Percentiles rank a stretch among this genome's conserved stretches.
These are phyloP conservation scores for Sebastes alutus DNA, from an alignment of 2,797 vertebrate species.

Conservation along the genomic window DNA sequence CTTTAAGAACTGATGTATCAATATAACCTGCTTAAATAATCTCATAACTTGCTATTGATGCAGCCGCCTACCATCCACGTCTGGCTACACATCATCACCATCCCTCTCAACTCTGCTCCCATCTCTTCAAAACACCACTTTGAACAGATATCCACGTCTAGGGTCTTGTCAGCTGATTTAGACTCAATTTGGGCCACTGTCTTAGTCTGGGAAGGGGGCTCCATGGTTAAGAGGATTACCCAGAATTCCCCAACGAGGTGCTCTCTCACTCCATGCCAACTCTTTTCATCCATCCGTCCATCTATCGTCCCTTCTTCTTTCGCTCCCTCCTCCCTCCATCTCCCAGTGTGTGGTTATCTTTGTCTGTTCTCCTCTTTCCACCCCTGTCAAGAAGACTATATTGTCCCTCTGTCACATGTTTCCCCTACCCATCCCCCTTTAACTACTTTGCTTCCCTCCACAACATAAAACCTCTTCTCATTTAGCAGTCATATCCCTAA, in stretches of 20 bases:
- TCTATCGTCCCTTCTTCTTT: slow-evolving; percentile 58
- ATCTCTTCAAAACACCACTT: slow-evolving; percentile 37
- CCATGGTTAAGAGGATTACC: slow-evolving; percentile 81
- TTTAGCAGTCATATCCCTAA: slow-evolving; percentile 1
- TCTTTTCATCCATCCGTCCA: slow-evolving; percentile 72
- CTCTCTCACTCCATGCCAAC: slow-evolving; percentile 73
- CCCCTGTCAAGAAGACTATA: slow-evolving; percentile 59
- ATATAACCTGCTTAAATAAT: slow-evolving; percentile 1
- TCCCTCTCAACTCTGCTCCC: slow-evolving; percentile 23
- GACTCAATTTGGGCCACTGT: slow-evolving; percentile 74
- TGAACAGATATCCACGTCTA: slow-evolving; percentile 52
- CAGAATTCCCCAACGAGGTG: slow-evolving; percentile 78
- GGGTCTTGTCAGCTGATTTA: slow-evolving; percentile 74
- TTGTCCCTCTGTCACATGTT: slow-evolving; percentile 58
- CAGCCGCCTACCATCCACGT: background rate
- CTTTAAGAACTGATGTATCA: background rate
- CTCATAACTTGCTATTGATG: slow-evolving; percentile 17
- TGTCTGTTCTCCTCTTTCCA: slow-evolving; percentile 62
- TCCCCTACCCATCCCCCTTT: slow-evolving; percentile 46
- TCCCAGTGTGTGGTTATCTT: slow-evolving; percentile 67
- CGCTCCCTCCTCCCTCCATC: slow-evolving; percentile 56
- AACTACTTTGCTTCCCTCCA: slow-evolving; percentile 15
- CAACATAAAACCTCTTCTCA: slow-evolving; percentile 25
- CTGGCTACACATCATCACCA: slow-evolving; percentile 6
- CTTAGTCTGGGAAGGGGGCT: slow-evolving; percentile 75